Conservation (phyloP, 2,888 invertebrate genomes). For the Machimus atricapillus region DNA sequence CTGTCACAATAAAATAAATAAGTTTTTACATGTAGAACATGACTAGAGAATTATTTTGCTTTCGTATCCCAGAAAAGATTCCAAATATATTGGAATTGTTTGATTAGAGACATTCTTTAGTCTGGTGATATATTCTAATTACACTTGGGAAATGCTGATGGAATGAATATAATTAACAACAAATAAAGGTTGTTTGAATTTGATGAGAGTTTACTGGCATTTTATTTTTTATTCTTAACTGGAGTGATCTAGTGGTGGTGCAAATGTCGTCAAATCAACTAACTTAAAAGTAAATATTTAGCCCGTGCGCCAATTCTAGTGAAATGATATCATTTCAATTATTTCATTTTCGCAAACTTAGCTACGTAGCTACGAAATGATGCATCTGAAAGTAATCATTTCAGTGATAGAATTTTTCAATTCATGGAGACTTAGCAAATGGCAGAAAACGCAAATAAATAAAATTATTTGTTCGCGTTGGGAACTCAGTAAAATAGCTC, state of each 20-base stretch:
- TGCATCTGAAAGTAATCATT: too few relatives aligned
- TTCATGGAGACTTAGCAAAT: too few relatives aligned
- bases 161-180: neutral
- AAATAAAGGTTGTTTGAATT: neutral
- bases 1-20: neutral
- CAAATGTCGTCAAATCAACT: neutral
- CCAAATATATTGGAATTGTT: too few relatives aligned
- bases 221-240: neutral
- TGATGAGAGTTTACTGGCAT: neutral
- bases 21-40: neutral
- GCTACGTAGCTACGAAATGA: too few relatives aligned
- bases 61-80: neutral
- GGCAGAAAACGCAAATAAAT: too few relatives aligned
- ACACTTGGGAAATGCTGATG: neutral
- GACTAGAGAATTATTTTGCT: neutral
- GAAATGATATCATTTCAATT: too few relatives aligned
- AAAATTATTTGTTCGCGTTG: neutral
- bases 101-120: too few relatives aligned
- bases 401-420: too few relatives aligned
- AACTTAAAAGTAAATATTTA: neutral
- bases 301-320: too few relatives aligned
- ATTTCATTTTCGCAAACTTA: too few relatives aligned
- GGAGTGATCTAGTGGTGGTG: neutral
- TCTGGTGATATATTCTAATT: neutral
- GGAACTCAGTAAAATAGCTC: neutral